Conservation (phyloP, 1,140 invertebrate species). For the Zaprionus taronus region DNA sequence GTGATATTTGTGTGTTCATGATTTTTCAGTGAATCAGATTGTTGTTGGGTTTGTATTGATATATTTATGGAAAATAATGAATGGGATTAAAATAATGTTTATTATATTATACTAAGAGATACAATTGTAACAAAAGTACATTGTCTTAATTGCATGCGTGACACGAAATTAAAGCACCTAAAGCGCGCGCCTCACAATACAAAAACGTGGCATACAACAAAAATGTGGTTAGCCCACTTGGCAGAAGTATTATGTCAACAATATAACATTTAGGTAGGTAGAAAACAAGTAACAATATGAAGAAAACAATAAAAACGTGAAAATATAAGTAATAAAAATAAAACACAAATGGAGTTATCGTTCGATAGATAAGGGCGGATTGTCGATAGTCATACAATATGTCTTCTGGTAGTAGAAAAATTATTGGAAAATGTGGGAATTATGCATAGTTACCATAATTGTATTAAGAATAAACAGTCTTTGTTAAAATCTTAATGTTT, state of each 20-base stretch:
- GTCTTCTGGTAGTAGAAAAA: background rate
- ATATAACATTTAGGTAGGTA: background rate
- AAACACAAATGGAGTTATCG: background rate
- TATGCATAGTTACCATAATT: background rate
- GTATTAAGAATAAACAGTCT: background rate
- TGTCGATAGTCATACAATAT: slow-evolving; percentile 11
- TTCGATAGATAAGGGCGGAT: slow-evolving; percentile 34
- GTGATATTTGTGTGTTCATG: background rate
- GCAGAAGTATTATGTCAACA: background rate
- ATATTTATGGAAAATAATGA: background rate
- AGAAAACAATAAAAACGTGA: background rate
- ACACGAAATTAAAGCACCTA: slow-evolving; percentile 43
- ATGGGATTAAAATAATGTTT: background rate
- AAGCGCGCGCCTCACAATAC: slow-evolving; percentile 28
- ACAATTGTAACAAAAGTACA: background rate
- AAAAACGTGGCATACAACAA: slow-evolving; percentile 13
- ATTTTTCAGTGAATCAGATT: background rate
- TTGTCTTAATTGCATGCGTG: slow-evolving; percentile 19
- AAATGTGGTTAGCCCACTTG: slow-evolving; percentile 14
- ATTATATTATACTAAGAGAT: background rate
- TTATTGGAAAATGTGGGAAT: background rate
- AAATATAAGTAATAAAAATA: background rate
- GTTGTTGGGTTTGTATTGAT: background rate
- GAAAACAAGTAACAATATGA: background rate
- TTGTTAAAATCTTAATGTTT: background rate